Conservation (phyloP, 2,113 vertebrate genomes). For the Solenodon paradoxus region DNA sequence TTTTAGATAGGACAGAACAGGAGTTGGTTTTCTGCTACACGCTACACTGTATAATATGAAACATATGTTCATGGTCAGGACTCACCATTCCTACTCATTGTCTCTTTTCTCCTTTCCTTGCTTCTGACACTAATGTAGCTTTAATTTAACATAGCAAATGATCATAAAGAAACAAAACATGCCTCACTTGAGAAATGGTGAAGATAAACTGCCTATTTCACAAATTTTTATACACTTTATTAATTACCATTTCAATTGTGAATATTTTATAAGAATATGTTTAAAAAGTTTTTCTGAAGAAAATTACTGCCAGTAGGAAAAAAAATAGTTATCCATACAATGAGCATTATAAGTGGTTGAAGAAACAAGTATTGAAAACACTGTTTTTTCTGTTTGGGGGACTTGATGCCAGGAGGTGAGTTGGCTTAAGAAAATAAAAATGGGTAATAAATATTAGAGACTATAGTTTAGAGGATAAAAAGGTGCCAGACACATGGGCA, state of each 20-base stretch:
- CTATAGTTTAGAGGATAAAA: not conserved
- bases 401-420: not conserved
- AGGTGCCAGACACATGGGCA: not conserved
- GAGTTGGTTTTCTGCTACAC: too few species aligned
- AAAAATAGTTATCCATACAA: not conserved
- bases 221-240: not conserved
- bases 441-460: not conserved
- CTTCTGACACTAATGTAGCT: not conserved
- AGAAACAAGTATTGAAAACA: not conserved
- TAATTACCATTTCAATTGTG: not conserved
- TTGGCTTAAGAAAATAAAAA: not conserved
- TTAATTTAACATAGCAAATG: not conserved
- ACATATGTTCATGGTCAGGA: not conserved
- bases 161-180: not conserved
- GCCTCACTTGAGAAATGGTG: not conserved
- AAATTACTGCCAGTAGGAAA: not conserved
- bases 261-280: not conserved
- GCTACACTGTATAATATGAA: not conserved
- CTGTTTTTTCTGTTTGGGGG: not conserved
- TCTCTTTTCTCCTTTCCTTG: not conserved
- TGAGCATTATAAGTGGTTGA: not conserved
- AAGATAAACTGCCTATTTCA: not conserved
- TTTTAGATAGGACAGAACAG: not conserved
- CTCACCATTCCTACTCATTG: not conserved
- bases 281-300: not conserved